Evolutionary conservation across 1,140 invertebrate genomes (phyloP).

Genomic region (Monochamus saltuarius): DNA sequence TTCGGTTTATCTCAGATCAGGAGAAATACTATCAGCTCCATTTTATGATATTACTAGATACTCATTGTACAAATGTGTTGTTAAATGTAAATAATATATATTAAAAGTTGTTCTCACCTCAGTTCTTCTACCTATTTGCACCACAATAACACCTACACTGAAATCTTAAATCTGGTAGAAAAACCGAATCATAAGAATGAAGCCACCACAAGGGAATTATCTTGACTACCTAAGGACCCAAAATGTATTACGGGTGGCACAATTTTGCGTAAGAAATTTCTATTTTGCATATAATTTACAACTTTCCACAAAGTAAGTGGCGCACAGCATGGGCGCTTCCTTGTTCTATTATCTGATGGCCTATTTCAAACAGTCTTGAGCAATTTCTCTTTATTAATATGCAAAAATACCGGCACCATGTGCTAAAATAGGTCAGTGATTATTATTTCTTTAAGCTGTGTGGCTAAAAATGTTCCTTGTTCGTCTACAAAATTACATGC

Average conservation of each 20-base stretch:
- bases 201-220: conserved; percentile 10
- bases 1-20: too few relatives aligned
- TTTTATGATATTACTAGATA: too few relatives aligned
- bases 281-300: conserved; percentile 33
- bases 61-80: too few relatives aligned
- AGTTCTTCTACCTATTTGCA: too few relatives aligned
- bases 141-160: too few relatives aligned
- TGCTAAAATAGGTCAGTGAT: conserved; percentile 29
- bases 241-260: conserved; percentile 16
- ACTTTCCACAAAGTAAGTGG: conserved; percentile 23
- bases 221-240: conserved; percentile 10
- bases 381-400: conserved; percentile 14
- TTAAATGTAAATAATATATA: too few relatives aligned
- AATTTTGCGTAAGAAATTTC: conserved; percentile 29
- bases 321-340: conserved; percentile 24
- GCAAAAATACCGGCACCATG: conserved; percentile 26
- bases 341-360: conserved; percentile 19
- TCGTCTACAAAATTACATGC: too few relatives aligned
- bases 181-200: too few relatives aligned
- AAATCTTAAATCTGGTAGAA: too few relatives aligned
- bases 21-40: too few relatives aligned
- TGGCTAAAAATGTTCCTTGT: too few relatives aligned
- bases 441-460: background rate
- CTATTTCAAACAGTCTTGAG: background rate
- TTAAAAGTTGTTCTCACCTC: too few relatives aligned